phyloP scores from a whole-genome alignment of 2,797 vertebrate genomes.

The Vultur gryphus region DNA sequence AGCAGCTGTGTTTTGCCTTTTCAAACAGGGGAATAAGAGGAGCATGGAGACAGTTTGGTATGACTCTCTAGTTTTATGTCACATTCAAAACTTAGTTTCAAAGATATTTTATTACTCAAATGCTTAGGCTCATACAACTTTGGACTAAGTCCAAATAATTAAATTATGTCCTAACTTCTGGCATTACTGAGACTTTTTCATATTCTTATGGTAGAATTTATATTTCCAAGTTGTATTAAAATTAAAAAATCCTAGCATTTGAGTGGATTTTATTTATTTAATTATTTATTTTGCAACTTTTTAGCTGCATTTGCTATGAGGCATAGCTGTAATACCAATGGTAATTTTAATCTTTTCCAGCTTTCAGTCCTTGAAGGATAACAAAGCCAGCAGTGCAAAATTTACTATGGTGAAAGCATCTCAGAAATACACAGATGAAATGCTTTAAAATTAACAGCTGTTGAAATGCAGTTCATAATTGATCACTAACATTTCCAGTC shows the following conservation, averaged over 20 bases:
- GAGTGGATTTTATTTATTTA: not conserved
- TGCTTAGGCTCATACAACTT: not conserved
- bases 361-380: not conserved
- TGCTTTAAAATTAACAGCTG: not conserved
- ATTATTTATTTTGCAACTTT: not conserved
- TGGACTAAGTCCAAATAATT: not conserved
- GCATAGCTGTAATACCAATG: not conserved
- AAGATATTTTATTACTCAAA: not conserved
- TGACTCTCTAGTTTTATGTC: not conserved
- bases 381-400: not conserved
- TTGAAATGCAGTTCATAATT: not conserved
- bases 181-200: not conserved
- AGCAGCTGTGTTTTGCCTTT: not conserved
- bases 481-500: not conserved
- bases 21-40: not conserved
- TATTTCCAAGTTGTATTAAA: not conserved
- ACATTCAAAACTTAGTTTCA: not conserved
- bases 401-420: not conserved
- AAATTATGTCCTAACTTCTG: not conserved
- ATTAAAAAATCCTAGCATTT: fast-evolving
- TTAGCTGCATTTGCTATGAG: not conserved
- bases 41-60: not conserved
- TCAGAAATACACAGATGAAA: not conserved
- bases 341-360: not conserved
- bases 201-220: not conserved